These are phyloP conservation scores for Andinoacara biseriatus DNA, from an alignment of 2,113 vertebrate species.

Conservation along the genomic window DNA sequence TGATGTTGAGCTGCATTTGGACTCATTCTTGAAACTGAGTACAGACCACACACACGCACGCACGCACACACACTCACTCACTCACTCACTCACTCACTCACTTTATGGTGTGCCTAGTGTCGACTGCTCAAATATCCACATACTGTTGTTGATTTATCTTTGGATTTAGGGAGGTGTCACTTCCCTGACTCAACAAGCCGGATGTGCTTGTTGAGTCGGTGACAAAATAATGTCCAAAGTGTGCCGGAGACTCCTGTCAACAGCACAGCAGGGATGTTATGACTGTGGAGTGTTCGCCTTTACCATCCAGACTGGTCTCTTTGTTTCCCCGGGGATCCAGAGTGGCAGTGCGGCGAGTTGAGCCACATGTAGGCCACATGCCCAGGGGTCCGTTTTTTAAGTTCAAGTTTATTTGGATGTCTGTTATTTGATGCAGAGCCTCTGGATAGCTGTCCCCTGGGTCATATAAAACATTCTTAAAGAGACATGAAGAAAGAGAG, in stretches of 20 bases:
- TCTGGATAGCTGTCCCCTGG: constrained; percentile 20
- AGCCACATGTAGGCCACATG: constrained; percentile 60
- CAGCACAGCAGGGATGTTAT: constrained; percentile 57
- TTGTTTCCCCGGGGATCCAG: constrained; percentile 29
- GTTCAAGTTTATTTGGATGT: constrained; percentile 61
- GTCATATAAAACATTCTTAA: constrained; percentile 19
- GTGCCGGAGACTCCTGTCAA: constrained; percentile 60
- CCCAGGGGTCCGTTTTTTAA: constrained; percentile 38
- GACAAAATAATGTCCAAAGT: constrained; percentile 50
- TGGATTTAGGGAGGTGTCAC: constrained; percentile 24
- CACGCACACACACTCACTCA: constrained; percentile 2
- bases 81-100: neutral
- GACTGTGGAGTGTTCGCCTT: constrained; percentile 38
- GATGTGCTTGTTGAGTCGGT: constrained; percentile 49
- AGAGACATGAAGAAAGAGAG: neutral
- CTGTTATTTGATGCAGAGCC: constrained; percentile 30
- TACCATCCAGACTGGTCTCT: constrained; percentile 23
- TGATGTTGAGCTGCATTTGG: constrained; percentile 14
- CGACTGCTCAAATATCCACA: constrained; percentile 26
- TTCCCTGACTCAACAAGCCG: constrained; percentile 15
- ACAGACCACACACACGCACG: constrained; percentile 31
- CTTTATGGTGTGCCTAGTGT: neutral
- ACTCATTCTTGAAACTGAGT: neutral
- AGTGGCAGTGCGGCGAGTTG: constrained; percentile 16
- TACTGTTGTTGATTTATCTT: constrained; percentile 38